A percentile compares a stretch with the other conserved stretches of the same genome.
phyloP scores from a whole-genome alignment of 2,888 invertebrate genomes.

The Perizoma affinitatum region DNA sequence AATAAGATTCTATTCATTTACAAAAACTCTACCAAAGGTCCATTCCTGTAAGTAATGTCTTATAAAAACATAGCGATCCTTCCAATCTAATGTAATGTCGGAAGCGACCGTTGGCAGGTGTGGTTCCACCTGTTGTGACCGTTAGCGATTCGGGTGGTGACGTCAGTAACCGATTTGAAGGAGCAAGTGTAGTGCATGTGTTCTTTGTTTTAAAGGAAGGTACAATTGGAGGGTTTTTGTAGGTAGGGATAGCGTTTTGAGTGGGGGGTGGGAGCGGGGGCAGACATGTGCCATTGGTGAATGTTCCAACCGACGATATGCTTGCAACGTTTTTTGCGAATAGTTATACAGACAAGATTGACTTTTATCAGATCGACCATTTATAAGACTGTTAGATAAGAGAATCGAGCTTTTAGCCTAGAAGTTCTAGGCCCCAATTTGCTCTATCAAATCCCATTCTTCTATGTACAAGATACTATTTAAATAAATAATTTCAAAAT shows the following conservation, averaged over 20 bases:
- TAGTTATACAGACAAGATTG: too few species aligned
- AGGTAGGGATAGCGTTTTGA: too few species aligned
- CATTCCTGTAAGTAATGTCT: slow-evolving; percentile 14
- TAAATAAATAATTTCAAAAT: slow-evolving; percentile 38
- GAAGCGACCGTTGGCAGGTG: slow-evolving; percentile 78
- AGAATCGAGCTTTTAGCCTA: too few species aligned
- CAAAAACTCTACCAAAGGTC: not conserved
- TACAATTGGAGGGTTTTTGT: not conserved
- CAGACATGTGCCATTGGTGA: too few species aligned
- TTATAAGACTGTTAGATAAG: too few species aligned
- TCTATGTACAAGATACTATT: not conserved
- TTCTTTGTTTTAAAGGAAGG: slow-evolving; percentile 13
- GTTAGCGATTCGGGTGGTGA: slow-evolving; percentile 36
- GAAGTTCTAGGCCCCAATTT: not conserved
- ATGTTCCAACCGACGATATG: too few species aligned
- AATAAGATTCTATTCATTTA: slow-evolving; percentile 15
- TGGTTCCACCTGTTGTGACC: slow-evolving; percentile 71
- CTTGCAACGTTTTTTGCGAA: too few species aligned
- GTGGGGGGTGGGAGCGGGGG: too few species aligned
- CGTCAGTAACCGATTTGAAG: slow-evolving; percentile 28
- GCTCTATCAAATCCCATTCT: slow-evolving; percentile 5
- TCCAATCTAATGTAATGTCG: slow-evolving; percentile 69
- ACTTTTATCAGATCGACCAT: too few species aligned
- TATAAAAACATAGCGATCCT: slow-evolving; percentile 32
- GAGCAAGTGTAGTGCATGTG: slow-evolving; percentile 15